These are phyloP conservation scores for Eupsilia transversa DNA, from an alignment of 2,888 invertebrate genomes.

Conservation along the genomic window DNA sequence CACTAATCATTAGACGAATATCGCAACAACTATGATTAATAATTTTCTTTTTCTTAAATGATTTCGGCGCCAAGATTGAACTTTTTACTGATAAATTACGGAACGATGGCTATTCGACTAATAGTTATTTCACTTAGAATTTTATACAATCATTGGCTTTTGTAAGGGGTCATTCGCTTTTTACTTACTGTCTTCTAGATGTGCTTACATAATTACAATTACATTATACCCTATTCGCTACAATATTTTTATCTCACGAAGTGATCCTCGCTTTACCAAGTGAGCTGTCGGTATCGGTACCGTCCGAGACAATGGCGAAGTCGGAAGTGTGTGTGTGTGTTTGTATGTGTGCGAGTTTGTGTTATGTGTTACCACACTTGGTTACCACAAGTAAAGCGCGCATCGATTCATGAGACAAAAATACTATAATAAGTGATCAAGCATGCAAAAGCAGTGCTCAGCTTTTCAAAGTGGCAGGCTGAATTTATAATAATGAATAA, in stretches of 20 bases:
- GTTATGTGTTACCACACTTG: too few species aligned
- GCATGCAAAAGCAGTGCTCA: background rate
- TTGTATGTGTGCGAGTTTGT: background rate
- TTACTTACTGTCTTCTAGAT: background rate
- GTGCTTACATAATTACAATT: background rate
- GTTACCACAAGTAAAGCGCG: background rate
- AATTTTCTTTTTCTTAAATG: background rate
- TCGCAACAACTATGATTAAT: constrained; percentile 2
- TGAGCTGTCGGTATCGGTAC: too few species aligned
- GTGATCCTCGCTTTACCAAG: too few species aligned
- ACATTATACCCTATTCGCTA: background rate
- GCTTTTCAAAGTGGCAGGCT: background rate
- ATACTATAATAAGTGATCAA: background rate
- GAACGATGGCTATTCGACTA: background rate
- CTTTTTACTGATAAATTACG: background rate
- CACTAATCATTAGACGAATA: constrained; percentile 13
- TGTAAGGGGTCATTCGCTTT: too few species aligned
- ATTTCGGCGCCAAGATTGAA: background rate
- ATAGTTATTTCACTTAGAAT: background rate
- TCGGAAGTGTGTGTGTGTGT: too few species aligned
- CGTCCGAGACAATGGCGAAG: too few species aligned
- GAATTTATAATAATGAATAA: background rate
- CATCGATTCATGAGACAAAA: background rate
- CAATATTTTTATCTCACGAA: too few species aligned
- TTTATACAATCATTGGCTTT: background rate